These are phyloP conservation scores for Odocoileus hemionus DNA, from an alignment of 2,113 vertebrate genomes.

Conservation along the genomic window DNA sequence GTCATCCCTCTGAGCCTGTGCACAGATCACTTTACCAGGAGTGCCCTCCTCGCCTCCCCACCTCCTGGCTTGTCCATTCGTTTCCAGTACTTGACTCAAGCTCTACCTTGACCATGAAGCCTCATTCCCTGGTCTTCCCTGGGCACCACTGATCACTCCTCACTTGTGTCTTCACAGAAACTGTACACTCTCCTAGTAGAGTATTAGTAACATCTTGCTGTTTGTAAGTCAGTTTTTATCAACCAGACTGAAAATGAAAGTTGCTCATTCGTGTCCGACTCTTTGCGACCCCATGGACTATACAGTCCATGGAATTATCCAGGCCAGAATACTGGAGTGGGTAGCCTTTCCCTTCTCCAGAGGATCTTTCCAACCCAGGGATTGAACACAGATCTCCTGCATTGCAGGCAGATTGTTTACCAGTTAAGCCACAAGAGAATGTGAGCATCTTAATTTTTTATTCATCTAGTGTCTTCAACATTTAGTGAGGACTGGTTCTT, in stretches of 20 bases:
- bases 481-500: not conserved
- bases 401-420: not conserved
- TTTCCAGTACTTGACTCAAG: not conserved
- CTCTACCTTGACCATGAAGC: not conserved
- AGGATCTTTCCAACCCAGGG: not conserved
- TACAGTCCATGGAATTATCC: not conserved
- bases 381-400: not conserved
- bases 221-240: constrained; percentile 1
- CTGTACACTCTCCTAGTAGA: not conserved
- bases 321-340: not conserved
- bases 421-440: not conserved
- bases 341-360: not conserved
- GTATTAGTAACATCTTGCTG: not conserved
- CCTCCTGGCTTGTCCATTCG: not conserved
- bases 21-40: not conserved
- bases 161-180: not conserved
- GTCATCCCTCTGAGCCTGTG: not conserved
- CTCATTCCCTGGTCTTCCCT: not conserved
- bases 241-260: not conserved
- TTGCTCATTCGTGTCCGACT: too few species aligned
- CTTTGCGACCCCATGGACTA: too few species aligned
- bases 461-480: not conserved
- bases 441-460: not conserved
- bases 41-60: not conserved
- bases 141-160: not conserved